These are phyloP conservation scores for Polydrusus cervinus DNA, from an alignment of 2,888 invertebrate species.

Conservation along the genomic window DNA sequence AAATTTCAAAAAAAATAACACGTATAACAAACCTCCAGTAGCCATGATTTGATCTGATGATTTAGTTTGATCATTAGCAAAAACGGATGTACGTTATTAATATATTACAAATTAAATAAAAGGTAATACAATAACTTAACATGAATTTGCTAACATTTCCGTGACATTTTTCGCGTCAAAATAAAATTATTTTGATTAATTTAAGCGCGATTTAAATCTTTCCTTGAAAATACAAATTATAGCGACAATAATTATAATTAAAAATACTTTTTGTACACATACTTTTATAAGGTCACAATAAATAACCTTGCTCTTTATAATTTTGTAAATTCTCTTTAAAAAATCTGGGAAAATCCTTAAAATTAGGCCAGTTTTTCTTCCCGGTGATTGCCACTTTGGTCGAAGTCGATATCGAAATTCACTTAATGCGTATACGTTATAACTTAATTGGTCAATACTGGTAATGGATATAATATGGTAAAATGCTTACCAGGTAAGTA, in stretches of 20 bases:
- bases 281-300: not conserved
- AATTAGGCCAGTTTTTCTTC: not conserved
- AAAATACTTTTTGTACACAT: not conserved
- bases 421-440: too few relatives aligned
- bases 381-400: too few relatives aligned
- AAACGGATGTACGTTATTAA: not conserved
- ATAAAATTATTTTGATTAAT: conserved; percentile 6
- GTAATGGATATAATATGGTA: too few relatives aligned
- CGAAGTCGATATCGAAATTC: too few relatives aligned
- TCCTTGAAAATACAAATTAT: conserved; percentile 1
- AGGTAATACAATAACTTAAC: not conserved
- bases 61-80: not conserved
- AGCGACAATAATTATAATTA: not conserved
- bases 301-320: not conserved
- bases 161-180: conserved; percentile 17
- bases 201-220: not conserved
- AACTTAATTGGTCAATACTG: too few relatives aligned
- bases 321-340: too few relatives aligned
- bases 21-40: not conserved
- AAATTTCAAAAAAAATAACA: conserved; percentile 10
- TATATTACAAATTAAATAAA: not conserved
- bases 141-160: conserved; percentile 2
- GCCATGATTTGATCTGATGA: not conserved
- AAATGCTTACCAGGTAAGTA: too few relatives aligned
- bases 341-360: not conserved